Percentiles rank a stretch among this genome's conserved stretches.
These are phyloP conservation scores for Manis javanica DNA, from an alignment of 2,797 vertebrate genomes.

Conservation along the genomic window DNA sequence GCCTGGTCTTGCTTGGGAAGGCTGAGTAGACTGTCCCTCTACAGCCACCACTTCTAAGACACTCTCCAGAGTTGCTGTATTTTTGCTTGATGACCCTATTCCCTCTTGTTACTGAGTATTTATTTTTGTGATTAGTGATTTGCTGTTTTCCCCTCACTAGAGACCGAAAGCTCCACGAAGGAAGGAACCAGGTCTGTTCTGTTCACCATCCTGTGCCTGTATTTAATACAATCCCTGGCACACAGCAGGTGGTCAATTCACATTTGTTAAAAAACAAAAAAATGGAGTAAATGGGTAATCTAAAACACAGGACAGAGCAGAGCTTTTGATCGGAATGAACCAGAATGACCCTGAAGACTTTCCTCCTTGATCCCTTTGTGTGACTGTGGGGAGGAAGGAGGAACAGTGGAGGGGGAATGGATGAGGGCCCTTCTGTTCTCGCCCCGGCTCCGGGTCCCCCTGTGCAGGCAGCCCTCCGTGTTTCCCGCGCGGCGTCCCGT, in stretches of 20 bases:
- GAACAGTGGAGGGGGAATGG: not conserved
- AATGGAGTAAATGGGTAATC: not conserved
- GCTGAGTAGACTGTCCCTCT: not conserved
- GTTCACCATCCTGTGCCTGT: not conserved
- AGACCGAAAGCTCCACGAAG: not conserved
- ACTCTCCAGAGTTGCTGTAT: not conserved
- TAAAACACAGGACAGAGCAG: not conserved
- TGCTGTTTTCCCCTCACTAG: not conserved
- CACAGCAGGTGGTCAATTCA: not conserved
- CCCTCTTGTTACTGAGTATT: not conserved
- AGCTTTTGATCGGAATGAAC: not conserved
- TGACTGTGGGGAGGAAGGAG: not conserved
- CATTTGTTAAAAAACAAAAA: not conserved
- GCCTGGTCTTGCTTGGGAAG: not conserved
- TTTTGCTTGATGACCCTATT: not conserved
- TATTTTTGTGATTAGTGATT: not conserved
- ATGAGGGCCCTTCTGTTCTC: not conserved
- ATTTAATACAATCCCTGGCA: not conserved
- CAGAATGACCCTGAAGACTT: not conserved
- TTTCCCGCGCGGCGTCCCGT: not conserved
- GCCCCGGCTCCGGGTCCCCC: not conserved
- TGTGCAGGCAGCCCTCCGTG: not conserved
- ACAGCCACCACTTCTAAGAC: not conserved
- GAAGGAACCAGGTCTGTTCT: not conserved
- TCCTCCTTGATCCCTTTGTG: not conserved